Evolutionary conservation across 2,888 invertebrate genomes (phyloP).

Genomic region (Melolontha melolontha): DNA sequence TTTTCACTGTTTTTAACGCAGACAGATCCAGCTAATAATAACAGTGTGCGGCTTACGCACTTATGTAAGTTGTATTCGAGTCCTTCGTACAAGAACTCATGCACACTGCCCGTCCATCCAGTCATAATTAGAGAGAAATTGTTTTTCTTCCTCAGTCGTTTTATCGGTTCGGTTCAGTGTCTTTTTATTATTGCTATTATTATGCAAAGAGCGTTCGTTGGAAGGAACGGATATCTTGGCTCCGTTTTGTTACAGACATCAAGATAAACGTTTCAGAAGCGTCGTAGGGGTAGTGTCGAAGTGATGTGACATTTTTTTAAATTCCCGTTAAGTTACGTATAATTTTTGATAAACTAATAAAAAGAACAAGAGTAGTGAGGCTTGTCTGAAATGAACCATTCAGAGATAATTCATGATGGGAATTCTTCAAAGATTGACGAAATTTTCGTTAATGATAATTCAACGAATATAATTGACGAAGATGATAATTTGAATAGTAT

Average conservation of each 20-base stretch:
- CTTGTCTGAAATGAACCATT: constrained; percentile 19
- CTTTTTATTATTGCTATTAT: constrained; percentile 40
- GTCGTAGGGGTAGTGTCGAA: constrained; percentile 9
- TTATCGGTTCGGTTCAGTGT: constrained; percentile 38
- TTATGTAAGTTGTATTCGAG: constrained; percentile 36
- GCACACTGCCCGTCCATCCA: constrained; percentile 28
- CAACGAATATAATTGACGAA: constrained; percentile 7
- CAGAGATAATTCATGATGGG: constrained; percentile 1
- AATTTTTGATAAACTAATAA: no score
- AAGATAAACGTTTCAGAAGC: constrained; percentile 12
- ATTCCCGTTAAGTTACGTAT: no score
- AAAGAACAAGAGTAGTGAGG: no score
- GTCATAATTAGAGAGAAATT: constrained; percentile 26
- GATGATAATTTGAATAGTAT: constrained; percentile 8
- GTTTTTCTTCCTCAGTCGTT: constrained; percentile 15
- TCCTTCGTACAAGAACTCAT: constrained; percentile 16
- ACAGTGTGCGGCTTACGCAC: constrained; percentile 37
- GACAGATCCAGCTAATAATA: constrained; percentile 37
- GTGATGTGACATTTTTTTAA: constrained; percentile 25
- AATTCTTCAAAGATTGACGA: constrained; percentile 16
- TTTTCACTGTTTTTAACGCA: constrained; percentile 36
- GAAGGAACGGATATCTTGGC: constrained; percentile 40
- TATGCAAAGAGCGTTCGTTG: constrained; percentile 39
- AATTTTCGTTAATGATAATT: constrained; percentile 10
- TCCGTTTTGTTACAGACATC: constrained; percentile 29